These are phyloP conservation scores for Fukomys damarensis DNA, from an alignment of 2,113 vertebrate species.

Conservation along the genomic window DNA sequence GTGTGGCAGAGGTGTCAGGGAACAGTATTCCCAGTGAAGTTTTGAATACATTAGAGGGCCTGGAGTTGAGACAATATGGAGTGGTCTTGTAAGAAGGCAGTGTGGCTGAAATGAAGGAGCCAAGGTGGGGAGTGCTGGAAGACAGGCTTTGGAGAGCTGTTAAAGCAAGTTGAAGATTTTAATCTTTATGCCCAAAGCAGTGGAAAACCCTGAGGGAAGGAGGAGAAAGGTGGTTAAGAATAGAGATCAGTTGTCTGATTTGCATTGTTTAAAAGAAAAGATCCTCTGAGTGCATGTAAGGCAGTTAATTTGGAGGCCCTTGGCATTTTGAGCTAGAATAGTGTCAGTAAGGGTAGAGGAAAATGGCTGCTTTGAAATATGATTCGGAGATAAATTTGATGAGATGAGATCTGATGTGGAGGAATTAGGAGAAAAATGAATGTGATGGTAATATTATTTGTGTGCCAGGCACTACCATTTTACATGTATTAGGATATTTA, in stretches of 20 bases:
- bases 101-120: background rate
- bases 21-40: slow-evolving; percentile 29
- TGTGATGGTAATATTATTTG: background rate
- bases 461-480: background rate
- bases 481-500: background rate
- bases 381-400: background rate
- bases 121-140: background rate
- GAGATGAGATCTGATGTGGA: slow-evolving; percentile 9
- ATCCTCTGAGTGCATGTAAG: background rate
- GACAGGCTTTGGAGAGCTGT: background rate
- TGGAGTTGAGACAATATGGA: background rate
- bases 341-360: background rate
- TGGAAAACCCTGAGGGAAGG: background rate
- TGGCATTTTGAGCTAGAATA: background rate
- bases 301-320: background rate
- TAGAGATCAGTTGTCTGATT: background rate
- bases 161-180: slow-evolving; percentile 19
- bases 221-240: background rate
- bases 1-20: background rate
- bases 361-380: slow-evolving; percentile 21
- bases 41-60: background rate
- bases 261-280: slow-evolving; percentile 50
- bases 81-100: background rate
- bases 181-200: slow-evolving; percentile 15
- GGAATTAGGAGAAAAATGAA: background rate